Evolutionary conservation across 2,797 vertebrate species (phyloP), one percentile per base, ranked within the genome.

Genomic region (Etheostoma nigrum): DNA sequence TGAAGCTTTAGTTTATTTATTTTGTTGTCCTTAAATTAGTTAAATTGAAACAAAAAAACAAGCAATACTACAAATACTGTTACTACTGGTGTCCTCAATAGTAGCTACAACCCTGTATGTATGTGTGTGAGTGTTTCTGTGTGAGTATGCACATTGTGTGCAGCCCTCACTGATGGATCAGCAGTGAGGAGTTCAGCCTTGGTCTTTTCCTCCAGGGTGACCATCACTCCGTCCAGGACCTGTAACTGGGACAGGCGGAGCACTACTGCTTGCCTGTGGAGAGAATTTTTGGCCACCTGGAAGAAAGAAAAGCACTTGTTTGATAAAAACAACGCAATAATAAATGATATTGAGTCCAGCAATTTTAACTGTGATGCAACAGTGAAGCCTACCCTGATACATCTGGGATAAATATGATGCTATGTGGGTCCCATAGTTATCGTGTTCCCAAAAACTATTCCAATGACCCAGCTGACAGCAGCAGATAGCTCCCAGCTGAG

Each of bases 131-230:
- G 4, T 68, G 48, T 58, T 57, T 44, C 15, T 33, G 10, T 36
- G 36, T 65, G 19, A 55, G 6, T 36, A 33, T 61, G 44, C 16
- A 63, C 66, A 33, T 40, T 73, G 54, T 72, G 6, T 72, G 40
- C 15, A 65, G 70, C 60, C 74, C 94, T 95, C 84, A 96, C 94
- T 89, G 95, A 91, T 80, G 91, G 71, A 76, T 97, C 95, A 77
- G 62, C 60, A 64, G n/a, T 63, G 74, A 95, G 78, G 58, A 95
- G 86, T 78, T 97, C 96, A 67, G 95, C 94, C 86, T 93, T 95
- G 72, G 93, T 91, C 75, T 92, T 95, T 76, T 97, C 96, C 67
- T 97, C 96, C 72, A 92, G 49, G 63, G 94, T 96, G 76, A 96
- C 85, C 8, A 81, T 84, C 54, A 94, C 67, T 66, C 95, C 96